phyloP scores from a whole-genome alignment of 2,888 invertebrate genomes.

The Drosophila ezoana region DNA sequence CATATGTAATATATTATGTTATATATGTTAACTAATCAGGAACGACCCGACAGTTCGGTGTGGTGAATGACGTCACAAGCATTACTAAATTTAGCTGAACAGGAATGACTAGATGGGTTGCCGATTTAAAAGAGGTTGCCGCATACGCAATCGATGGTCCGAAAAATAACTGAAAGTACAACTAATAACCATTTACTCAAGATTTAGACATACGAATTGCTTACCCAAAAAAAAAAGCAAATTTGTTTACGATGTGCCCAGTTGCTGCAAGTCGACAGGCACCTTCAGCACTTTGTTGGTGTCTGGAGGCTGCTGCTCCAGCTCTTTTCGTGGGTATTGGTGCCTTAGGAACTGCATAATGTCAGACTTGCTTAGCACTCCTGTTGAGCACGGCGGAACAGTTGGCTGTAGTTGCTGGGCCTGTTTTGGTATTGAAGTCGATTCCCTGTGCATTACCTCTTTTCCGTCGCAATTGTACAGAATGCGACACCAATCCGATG shows the following conservation, averaged over 20 bases:
- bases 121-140: background rate
- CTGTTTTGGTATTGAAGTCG: background rate
- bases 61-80: background rate
- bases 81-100: background rate
- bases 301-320: background rate
- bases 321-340: background rate
- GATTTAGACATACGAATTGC: background rate
- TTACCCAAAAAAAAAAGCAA: background rate
- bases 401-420: background rate
- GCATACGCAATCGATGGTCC: background rate
- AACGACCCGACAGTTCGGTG: slow-evolving; percentile 18
- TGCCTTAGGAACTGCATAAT: too few species aligned
- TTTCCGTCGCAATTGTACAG: slow-evolving; percentile 7
- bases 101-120: background rate
- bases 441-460: background rate
- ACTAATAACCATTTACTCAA: too few species aligned
- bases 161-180: background rate
- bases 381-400: too few species aligned
- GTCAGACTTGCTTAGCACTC: too few species aligned
- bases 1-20: slow-evolving; percentile 14
- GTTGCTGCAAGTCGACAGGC: background rate
- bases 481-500: slow-evolving; percentile 28
- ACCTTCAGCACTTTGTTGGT: too few species aligned
- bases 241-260: background rate
- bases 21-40: slow-evolving; percentile 10